Evolutionary conservation across 2,888 invertebrate genomes (phyloP), one percentile per base, ranked within the genome.

Genomic region (Hermaeophaga mercurialis): DNA sequence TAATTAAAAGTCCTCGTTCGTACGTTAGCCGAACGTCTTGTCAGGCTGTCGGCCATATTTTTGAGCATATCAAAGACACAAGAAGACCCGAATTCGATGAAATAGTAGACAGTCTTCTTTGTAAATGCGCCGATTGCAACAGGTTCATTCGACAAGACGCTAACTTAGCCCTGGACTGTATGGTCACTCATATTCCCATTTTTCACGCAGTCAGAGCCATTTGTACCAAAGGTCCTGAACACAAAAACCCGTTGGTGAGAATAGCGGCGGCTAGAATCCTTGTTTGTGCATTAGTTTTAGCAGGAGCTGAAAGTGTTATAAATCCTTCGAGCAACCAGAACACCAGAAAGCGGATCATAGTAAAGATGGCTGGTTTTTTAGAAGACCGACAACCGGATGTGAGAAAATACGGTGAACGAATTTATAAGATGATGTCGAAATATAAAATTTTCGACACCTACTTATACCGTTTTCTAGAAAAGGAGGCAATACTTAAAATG

Each of bases 131-230:
- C 39, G 90, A 90, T 73, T 85, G 84, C 66, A 88, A 86, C 69
- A 85, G 84, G 48, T 87, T 90, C 63, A 88, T 91, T 63, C 80
- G 88, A 5, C 85, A 88, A 58, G 90, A 90, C 53, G 87, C 89
- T 18, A 88, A 89, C 71, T 78, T 85, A 45, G 85, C 90, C 0
- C 77, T 91, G 38, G 85, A 85, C 64, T 80, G 82, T 28, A 82
- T 91, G 77, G 85, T 90, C 3, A 86, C 86, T 52, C 80, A 82
- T 61, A 84, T 86, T 0, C 83, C 86, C 3, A 80, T 84, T n/a
- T 78, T 78, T 34, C 83, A 82, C 62, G 76, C 81, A 0, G 76
- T 84, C 61, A 75, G 83, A 15, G 81, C 83, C 1, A 72, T 85
- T 5, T 82, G 82, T 62, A 55, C 67, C 1, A 70, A 78, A 65